A percentile compares a stretch with the other conserved stretches of the same genome.
Evolutionary conservation across 2,888 invertebrate genomes (phyloP).

Genomic region (Eilema griseolum): DNA sequence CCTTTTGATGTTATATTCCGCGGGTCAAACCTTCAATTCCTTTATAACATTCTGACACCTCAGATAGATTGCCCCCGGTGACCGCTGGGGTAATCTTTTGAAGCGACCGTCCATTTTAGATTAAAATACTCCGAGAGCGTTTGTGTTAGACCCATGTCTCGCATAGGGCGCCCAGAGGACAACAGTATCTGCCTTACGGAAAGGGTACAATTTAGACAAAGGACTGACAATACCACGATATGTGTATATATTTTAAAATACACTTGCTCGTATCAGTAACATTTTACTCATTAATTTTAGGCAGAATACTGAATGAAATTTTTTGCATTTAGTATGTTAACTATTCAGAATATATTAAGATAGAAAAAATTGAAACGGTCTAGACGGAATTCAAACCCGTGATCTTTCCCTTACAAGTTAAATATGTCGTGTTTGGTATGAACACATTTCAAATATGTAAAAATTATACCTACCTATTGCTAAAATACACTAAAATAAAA

Average conservation of each 20-base stretch:
- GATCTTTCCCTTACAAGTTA: too few relatives aligned
- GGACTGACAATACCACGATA: neutral
- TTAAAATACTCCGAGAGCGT: neutral
- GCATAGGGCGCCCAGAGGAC: neutral
- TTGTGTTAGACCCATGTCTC: neutral
- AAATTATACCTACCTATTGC: too few relatives aligned
- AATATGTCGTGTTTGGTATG: too few relatives aligned
- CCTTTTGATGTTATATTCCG: neutral
- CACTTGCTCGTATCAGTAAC: too few relatives aligned
- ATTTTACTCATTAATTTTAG: too few relatives aligned
- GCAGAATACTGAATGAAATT: too few relatives aligned
- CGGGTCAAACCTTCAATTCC: neutral
- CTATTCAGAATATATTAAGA: too few relatives aligned
- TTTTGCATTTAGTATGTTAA: too few relatives aligned
- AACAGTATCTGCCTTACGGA: neutral
- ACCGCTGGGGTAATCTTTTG: neutral
- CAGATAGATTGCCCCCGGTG: neutral
- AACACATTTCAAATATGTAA: too few relatives aligned
- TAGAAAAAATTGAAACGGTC: too few relatives aligned
- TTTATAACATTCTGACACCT: neutral
- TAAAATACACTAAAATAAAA: too few relatives aligned
- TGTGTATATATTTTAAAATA: neutral
- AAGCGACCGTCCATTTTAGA: neutral
- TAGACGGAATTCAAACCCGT: too few relatives aligned
- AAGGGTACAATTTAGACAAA: conserved; percentile 3